Conservation (phyloP, 2,888 invertebrate genomes). For the Margaritifera margaritifera region DNA sequence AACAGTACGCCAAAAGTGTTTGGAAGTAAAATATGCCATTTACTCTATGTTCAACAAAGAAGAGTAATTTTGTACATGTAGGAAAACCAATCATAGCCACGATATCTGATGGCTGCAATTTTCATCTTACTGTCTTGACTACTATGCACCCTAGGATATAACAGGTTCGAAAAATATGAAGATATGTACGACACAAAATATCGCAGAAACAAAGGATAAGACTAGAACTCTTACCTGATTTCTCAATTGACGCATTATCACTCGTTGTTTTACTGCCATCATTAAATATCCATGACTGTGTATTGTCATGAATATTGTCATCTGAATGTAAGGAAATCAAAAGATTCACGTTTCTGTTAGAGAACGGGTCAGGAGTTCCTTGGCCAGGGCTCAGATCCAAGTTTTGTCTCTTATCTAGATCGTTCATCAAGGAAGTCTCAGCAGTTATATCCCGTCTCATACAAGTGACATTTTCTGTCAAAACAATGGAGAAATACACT, state of each 20-base stretch:
- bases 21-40: no score
- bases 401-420: conserved; percentile 64
- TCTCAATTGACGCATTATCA: conserved; percentile 58
- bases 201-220: not conserved
- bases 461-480: conserved; percentile 56
- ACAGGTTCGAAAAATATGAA: not conserved
- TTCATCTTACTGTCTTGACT: no score
- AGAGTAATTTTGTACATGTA: no score
- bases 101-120: no score
- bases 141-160: not conserved
- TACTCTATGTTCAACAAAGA: no score
- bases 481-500: not conserved
- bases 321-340: conserved; percentile 60
- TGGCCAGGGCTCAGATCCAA: conserved; percentile 59
- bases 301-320: conserved; percentile 58
- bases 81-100: no score
- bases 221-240: conserved; percentile 43
- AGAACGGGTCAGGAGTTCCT: conserved; percentile 53
- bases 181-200: not conserved
- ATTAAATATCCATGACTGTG: conserved; percentile 55
- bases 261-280: conserved; percentile 61
- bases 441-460: conserved; percentile 65
- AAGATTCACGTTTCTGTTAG: conserved; percentile 62
- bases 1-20: no score
- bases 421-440: conserved; percentile 67